A percentile compares a stretch with the other conserved stretches of the same genome.
These are phyloP conservation scores for Diaprepes abbreviatus DNA, from an alignment of 2,888 invertebrate species.

Conservation along the genomic window DNA sequence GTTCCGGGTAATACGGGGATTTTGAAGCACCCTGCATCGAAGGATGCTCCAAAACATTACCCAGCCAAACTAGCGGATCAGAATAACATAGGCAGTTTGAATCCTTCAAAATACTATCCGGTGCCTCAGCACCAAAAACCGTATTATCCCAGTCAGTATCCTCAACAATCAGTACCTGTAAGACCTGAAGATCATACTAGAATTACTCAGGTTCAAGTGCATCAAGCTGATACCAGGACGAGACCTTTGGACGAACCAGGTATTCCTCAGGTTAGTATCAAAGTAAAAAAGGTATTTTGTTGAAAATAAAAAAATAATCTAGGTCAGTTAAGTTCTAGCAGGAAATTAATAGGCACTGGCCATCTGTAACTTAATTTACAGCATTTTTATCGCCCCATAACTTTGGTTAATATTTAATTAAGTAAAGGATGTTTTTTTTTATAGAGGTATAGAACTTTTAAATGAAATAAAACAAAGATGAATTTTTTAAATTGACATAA, in stretches of 20 bases:
- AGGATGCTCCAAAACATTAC: constrained; percentile 57
- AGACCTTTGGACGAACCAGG: constrained; percentile 61
- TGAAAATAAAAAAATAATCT: no score
- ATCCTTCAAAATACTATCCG: constrained; percentile 52
- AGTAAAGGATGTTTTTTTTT: no score
- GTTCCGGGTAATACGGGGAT: constrained; percentile 74
- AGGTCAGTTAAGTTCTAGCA: no score
- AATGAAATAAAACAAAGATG: no score
- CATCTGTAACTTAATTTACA: no score
- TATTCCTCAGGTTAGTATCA: constrained; percentile 51
- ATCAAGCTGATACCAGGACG: constrained; percentile 56
- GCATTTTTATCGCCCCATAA: no score
- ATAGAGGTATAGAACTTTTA: no score
- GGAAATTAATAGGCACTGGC: no score
- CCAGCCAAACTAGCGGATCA: constrained; percentile 46
- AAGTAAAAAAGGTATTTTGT: no score
- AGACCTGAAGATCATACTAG: constrained; percentile 57
- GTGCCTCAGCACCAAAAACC: constrained; percentile 58
- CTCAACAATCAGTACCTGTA: constrained; percentile 51
- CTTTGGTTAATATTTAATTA: no score
- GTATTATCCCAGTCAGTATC: constrained; percentile 58
- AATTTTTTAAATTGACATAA: no score
- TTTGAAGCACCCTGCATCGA: constrained; percentile 70
- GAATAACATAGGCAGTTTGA: constrained; percentile 45
- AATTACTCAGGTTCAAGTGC: constrained; percentile 62